A percentile compares a stretch with the other conserved stretches of the same genome.
Conservation (phyloP, 2,888 invertebrate species). For the Aphrophora alni region DNA sequence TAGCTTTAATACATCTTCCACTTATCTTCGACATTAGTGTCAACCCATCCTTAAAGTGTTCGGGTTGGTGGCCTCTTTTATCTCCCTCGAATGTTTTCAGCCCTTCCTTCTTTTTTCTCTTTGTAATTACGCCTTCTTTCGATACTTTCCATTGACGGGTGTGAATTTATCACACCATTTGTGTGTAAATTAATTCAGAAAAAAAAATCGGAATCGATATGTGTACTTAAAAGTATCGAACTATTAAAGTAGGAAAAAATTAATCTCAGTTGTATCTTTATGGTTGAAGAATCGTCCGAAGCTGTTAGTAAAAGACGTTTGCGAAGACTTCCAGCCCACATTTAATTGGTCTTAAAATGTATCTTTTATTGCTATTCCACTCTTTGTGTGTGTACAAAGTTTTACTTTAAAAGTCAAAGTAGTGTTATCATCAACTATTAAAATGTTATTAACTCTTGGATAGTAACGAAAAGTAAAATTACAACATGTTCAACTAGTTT, state of each 20-base stretch:
- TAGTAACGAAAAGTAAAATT: neutral
- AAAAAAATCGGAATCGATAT: neutral
- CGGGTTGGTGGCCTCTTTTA: no score
- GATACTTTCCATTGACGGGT: neutral
- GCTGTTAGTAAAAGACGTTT: neutral
- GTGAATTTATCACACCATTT: neutral
- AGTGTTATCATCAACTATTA: neutral
- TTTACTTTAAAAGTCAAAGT: neutral
- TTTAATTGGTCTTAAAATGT: slow-evolving; percentile 2
- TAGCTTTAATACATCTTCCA: no score
- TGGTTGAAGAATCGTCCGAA: neutral
- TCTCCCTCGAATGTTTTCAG: no score
- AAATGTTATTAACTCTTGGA: neutral
- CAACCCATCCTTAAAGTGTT: no score
- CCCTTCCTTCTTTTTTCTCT: no score
- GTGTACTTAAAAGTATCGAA: neutral
- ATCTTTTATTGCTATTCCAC: neutral
- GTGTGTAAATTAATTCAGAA: neutral
- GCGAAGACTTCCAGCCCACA: neutral
- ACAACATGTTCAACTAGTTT: neutral
- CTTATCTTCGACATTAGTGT: no score
- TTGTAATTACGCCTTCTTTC: no score
- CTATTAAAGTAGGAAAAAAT: neutral
- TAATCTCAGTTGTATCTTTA: neutral
- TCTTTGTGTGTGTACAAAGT: neutral